Base-by-base conservation (phyloP, 2,888 invertebrate genomes). In the Hydraecia micacea region DNA sequence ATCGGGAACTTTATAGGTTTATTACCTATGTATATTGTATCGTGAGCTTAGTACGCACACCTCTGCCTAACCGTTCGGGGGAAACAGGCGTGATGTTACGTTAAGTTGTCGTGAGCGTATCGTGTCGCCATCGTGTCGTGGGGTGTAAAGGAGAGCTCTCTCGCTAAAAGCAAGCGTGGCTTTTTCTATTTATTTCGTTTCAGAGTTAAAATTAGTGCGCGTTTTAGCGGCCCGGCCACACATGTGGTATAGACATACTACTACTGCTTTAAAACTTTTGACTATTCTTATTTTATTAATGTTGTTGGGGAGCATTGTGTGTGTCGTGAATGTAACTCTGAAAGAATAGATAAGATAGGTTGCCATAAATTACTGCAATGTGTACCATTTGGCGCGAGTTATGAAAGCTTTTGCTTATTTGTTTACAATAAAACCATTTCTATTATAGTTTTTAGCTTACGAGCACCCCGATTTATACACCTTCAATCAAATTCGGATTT, bases 141-240 rank as follows among this genome's bases (percentile, higher is more conserved):
- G 3, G 0, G 21, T 80, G 60, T 90, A 90, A 91, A 89, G 68
- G 60, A 75, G 21, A 75, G 85, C 80, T 86, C 86, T 85, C 84
- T 84, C 86, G 89, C 91, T 93, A 93, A 93, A 92, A 91, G 91
- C 91, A 90, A 88, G 86, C 88, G 86, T 80, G 81, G 78, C 81
- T 91, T 90, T 91, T 91, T 91, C 88, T 88, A 81, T 90, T 91
- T 87, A 84, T 90, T 88, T 88, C 87, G 86, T 88, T 89, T 86
- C 82, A 83, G 86, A 89, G 89, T 87, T 82, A 88, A 89, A 91
- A 91, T 91, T 91, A 91, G 89, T 89, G 89, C 80, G 82, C 88
- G 80, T 90, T 90, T 88, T 87, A 89, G 87, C 83, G 85, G 86
- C 79, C 46, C 58, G 70, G 80, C 80, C 86, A 80, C 84, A 77